Conservation (phyloP, 2,113 vertebrate genomes). For the Acinonyx jubatus region DNA sequence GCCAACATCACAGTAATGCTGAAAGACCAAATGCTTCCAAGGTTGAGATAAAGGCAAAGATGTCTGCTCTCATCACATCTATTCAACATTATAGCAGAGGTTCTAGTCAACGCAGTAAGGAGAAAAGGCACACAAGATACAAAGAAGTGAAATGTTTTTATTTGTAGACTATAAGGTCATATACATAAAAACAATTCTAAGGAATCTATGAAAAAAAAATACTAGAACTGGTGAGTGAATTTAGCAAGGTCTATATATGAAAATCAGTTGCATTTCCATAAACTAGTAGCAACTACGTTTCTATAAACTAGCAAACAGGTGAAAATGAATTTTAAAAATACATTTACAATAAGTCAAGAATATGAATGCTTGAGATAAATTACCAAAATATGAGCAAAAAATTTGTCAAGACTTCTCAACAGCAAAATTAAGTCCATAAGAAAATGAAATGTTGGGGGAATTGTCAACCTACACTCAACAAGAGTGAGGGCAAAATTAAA, state of each 20-base stretch:
- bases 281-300: background rate
- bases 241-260: background rate
- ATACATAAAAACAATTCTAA: background rate
- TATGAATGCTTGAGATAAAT: background rate
- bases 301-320: background rate
- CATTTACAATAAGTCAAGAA: background rate
- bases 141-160: background rate
- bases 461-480: background rate
- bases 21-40: background rate
- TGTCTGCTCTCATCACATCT: background rate
- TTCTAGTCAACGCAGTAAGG: background rate
- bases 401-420: background rate
- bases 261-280: background rate
- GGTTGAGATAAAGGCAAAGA: background rate
- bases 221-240: background rate
- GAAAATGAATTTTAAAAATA: background rate
- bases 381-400: background rate
- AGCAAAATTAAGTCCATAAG: background rate
- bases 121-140: background rate
- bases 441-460: background rate
- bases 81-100: background rate
- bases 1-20: background rate
- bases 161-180: background rate
- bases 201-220: background rate
- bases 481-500: background rate